Percentiles rank a stretch among this genome's conserved stretches.
phyloP scores from a whole-genome alignment of 2,113 vertebrate genomes.

The Laticauda laticaudata region DNA sequence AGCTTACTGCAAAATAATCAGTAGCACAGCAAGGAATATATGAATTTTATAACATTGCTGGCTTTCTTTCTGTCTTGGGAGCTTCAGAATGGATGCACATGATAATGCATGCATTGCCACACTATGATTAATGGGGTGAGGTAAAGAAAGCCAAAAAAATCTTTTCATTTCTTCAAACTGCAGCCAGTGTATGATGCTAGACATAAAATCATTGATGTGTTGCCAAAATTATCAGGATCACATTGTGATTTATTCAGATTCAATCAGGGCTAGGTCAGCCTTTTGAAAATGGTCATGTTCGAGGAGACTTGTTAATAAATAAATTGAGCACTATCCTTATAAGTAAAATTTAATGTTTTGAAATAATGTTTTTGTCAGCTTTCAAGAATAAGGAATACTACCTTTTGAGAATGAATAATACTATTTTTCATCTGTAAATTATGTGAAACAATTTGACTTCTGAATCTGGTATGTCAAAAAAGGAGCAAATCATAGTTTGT shows the following conservation, averaged over 20 bases:
- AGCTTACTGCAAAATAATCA: conserved; percentile 55
- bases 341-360: conserved; percentile 56
- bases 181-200: conserved; percentile 63
- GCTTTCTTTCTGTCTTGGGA: conserved; percentile 60
- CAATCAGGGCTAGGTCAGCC: conserved; percentile 55
- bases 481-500: background rate
- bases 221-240: conserved; percentile 66
- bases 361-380: conserved; percentile 41
- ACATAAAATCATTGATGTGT: conserved; percentile 62
- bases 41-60: conserved; percentile 60
- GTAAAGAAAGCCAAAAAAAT: conserved; percentile 51
- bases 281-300: conserved; percentile 54
- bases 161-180: conserved; percentile 55
- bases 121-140: conserved; percentile 69
- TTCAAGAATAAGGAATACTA: background rate
- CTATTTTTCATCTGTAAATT: background rate
- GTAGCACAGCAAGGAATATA: conserved; percentile 41
- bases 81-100: conserved; percentile 41
- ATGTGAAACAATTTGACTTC: background rate
- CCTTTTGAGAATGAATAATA: background rate
- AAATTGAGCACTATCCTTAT: conserved; percentile 40
- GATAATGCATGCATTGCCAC: conserved; percentile 54
- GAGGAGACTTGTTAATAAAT: conserved; percentile 52
- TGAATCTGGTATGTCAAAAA: background rate
- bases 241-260: conserved; percentile 68